Evolutionary conservation across 1,140 invertebrate genomes (phyloP).

Genomic region (Trichonephila inaurata): DNA sequence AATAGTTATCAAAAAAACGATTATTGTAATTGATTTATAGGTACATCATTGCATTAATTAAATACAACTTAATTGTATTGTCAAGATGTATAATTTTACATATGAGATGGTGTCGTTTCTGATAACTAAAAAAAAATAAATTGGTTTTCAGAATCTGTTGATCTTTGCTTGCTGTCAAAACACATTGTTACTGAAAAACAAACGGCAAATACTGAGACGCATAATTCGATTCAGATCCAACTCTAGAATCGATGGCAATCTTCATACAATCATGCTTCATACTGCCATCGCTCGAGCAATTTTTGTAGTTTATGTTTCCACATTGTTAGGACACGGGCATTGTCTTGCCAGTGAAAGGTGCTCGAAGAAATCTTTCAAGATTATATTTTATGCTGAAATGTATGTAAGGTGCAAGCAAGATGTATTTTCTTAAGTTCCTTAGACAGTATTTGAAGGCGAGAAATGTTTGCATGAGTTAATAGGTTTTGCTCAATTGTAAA

Average conservation of each 20-base stretch:
- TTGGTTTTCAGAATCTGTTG: too few species aligned
- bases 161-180: background rate
- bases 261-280: background rate
- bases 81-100: too few species aligned
- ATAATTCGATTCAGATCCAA: background rate
- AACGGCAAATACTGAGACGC: background rate
- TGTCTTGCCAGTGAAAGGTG: background rate
- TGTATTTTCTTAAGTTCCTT: background rate
- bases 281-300: background rate
- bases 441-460: background rate
- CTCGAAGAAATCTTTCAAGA: background rate
- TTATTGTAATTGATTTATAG: too few species aligned
- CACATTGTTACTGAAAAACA: background rate
- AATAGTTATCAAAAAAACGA: too few species aligned
- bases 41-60: too few species aligned
- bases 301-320: background rate
- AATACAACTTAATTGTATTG: too few species aligned
- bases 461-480: background rate
- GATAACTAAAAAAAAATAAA: too few species aligned
- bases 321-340: background rate
- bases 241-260: background rate
- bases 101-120: too few species aligned
- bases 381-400: background rate
- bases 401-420: too few species aligned
- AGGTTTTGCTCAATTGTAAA: background rate